Conservation (phyloP, 2,888 invertebrate species). For the Leptogaster cylindrica region DNA sequence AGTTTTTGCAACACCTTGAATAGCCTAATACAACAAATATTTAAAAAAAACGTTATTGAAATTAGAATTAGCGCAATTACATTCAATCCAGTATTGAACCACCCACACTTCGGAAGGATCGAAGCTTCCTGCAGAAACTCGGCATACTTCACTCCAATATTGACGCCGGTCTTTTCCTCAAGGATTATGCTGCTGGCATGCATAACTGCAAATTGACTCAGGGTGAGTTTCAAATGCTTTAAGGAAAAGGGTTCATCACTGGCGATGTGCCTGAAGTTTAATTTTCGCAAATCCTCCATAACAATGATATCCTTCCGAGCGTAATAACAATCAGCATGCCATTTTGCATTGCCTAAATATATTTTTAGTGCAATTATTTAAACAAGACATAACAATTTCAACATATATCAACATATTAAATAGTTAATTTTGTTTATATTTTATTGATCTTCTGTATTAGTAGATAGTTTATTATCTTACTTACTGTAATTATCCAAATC, state of each 20-base stretch:
- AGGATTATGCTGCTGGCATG: slow-evolving; percentile 62
- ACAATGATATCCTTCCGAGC: slow-evolving; percentile 59
- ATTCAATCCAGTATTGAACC: slow-evolving; percentile 21
- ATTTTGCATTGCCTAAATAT: background rate
- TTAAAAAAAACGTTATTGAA: background rate
- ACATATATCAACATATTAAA: too few species aligned
- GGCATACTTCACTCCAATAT: slow-evolving; percentile 53
- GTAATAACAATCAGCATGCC: slow-evolving; percentile 60
- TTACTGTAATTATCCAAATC: slow-evolving; percentile 30
- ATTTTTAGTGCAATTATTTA: too few species aligned
- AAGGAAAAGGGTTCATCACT: slow-evolving; percentile 56
- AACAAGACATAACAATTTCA: too few species aligned
- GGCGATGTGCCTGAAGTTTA: slow-evolving; percentile 54
- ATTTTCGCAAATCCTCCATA: slow-evolving; percentile 61
- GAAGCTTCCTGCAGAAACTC: slow-evolving; percentile 5
- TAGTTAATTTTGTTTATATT: too few species aligned
- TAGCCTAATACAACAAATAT: background rate
- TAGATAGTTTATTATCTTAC: too few species aligned
- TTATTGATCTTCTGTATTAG: too few species aligned
- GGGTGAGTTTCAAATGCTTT: slow-evolving; percentile 59
- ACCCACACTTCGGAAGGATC: background rate
- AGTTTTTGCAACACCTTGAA: background rate
- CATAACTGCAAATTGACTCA: slow-evolving; percentile 60
- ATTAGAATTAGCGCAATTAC: background rate
- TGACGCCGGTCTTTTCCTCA: slow-evolving; percentile 53